These are phyloP conservation scores for Subacronicta megacephala DNA, from an alignment of 2,888 invertebrate genomes.

Conservation along the genomic window DNA sequence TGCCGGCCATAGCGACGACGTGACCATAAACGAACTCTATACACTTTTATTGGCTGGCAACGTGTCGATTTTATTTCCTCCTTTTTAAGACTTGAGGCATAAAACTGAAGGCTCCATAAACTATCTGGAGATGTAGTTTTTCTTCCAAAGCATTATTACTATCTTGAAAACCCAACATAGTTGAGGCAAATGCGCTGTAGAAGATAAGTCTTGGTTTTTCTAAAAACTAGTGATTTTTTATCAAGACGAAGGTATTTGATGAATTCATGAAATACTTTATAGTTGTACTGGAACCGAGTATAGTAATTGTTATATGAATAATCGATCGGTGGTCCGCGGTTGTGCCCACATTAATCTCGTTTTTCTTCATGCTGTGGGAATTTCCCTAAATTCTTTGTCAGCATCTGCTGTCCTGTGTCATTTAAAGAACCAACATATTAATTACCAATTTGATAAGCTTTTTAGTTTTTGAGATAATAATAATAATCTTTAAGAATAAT, in stretches of 20 bases:
- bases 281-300: too few species aligned
- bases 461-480: too few species aligned
- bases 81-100: conserved; percentile 3
- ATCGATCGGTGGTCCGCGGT: too few species aligned
- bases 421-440: too few species aligned
- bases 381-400: too few species aligned
- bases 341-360: too few species aligned
- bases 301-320: too few species aligned
- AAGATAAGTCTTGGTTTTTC: conserved; percentile 1
- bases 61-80: conserved; percentile 8
- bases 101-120: conserved; percentile 20
- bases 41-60: conserved; percentile 2
- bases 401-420: too few species aligned
- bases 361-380: too few species aligned
- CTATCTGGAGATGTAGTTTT: conserved; percentile 13
- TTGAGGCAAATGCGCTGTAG: background rate
- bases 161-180: conserved; percentile 1
- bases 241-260: background rate
- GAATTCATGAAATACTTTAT: too few species aligned
- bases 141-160: conserved; percentile 8
- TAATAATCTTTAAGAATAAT: too few species aligned
- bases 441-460: too few species aligned
- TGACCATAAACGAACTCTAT: conserved; percentile 1
- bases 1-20: background rate
- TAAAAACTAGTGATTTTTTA: conserved; percentile 4